A percentile compares a stretch with the other conserved stretches of the same genome.
phyloP scores from a whole-genome alignment of 2,797 vertebrate species.

The Pygocentrus nattereri region DNA sequence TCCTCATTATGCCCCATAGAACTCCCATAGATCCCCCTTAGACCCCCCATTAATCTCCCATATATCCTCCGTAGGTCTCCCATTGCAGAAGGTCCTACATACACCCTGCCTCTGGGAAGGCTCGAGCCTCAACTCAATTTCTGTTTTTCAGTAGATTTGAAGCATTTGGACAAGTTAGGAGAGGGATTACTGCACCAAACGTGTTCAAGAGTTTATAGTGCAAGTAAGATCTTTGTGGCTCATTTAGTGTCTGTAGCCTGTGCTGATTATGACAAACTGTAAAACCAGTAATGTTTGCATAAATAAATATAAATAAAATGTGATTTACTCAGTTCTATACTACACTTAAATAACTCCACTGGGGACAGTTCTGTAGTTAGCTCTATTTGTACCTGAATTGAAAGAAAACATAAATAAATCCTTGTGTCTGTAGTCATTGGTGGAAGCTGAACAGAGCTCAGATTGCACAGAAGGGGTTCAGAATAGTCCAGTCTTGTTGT shows the following conservation, averaged over 20 bases:
- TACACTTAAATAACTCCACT: not conserved
- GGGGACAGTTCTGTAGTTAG: no score
- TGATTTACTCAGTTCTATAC: conserved; percentile 23
- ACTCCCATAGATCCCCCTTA: not conserved
- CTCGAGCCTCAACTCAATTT: no score
- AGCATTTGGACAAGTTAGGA: no score
- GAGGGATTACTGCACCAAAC: no score
- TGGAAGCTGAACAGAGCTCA: not conserved
- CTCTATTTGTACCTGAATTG: not conserved
- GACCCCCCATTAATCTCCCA: no score
- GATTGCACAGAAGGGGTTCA: not conserved
- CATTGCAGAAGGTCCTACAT: not conserved
- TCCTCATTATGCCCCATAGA: no score
- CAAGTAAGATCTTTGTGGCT: no score
- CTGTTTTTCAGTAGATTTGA: no score
- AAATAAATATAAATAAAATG: conserved; percentile 36
- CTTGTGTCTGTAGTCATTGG: not conserved
- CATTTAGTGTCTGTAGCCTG: no score
- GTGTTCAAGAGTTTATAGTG: no score
- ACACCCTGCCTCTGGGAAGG: no score
- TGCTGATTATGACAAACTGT: not conserved
- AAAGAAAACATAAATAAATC: not conserved
- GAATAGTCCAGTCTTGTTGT: conserved; percentile 18
- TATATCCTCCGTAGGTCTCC: no score
- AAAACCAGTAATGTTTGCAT: conserved; percentile 29